Evolutionary conservation across 2,113 vertebrate genomes (phyloP).

Genomic region (Ailurus styani): DNA sequence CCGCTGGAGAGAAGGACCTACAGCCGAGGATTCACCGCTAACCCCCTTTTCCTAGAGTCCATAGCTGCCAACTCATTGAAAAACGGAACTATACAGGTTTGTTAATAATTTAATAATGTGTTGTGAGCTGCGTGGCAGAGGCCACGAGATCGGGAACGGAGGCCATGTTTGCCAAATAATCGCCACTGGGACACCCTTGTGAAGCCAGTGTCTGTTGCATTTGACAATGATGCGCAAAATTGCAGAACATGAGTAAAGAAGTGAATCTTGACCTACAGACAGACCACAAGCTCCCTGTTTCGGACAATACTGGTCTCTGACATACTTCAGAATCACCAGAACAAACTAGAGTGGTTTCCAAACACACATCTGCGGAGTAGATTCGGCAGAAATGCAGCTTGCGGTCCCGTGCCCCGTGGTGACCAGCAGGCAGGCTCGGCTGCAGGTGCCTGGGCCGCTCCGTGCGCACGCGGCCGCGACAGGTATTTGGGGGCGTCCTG

Average conservation of each 20-base stretch:
- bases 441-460: accelerated
- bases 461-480: accelerated
- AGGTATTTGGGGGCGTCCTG: neutral
- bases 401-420: accelerated
- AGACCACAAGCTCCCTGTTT: neutral
- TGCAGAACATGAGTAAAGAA: neutral
- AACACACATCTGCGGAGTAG: accelerated
- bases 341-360: neutral
- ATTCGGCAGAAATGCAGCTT: neutral
- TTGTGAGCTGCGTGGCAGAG: accelerated
- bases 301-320: neutral
- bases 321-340: neutral
- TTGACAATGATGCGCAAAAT: neutral
- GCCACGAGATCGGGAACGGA: accelerated
- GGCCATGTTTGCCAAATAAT: accelerated
- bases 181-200: accelerated
- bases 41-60: neutral
- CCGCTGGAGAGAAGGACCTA: neutral
- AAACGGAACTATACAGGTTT: neutral
- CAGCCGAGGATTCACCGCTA: accelerated
- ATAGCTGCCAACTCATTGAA: neutral
- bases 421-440: accelerated
- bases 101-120: neutral
- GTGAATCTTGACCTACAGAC: neutral
- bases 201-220: neutral